Evolutionary conservation across 1,140 invertebrate genomes (phyloP), one percentile per base, ranked within the genome.

Genomic region (Frieseomelitta varia): DNA sequence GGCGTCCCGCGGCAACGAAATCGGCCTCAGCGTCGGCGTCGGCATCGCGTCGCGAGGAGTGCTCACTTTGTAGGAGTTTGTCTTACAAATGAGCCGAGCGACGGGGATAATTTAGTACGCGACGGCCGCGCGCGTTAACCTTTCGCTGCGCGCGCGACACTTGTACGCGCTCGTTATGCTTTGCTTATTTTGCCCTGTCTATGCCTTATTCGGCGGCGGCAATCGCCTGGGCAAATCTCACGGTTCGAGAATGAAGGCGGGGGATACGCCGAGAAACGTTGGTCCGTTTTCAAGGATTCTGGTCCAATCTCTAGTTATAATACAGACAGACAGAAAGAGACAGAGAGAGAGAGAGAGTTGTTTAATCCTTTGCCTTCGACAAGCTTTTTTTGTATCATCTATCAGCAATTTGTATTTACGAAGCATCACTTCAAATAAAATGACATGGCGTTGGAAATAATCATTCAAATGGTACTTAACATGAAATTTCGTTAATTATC

Each of bases 21-120:
- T 47, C 39, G 39, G 39, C 39, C 39, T 6, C 30, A 2, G 30
- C 30, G 39, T 39, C 39, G 8, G 39, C 39, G 74, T 79, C 77
- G 79, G 39, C 39, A 8, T 47, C 39, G 39, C 39, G 8, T 71
- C 81, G 55, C 51, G 77, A 27, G 24, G 73, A 65, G 79, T 55
- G 47, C 17, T 56, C 74, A 80, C 81, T 87, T 85, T 80, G 85
- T 81, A 76, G 58, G 89, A 93, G 93, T 94, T 94, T 94, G 92
- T 94, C 93, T 94, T 94, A 92, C 93, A 94, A 94, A 94, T 94
- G 94, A 93, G 93, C 90, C 93, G 92, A 90, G 93, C 90, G 91
- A 94, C 92, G 91, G 90, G 88, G 88, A 94, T 94, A 93, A 94
- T 94, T 94, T 94, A 94, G 87, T 92, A 77, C 88, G 89, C 77